These are phyloP conservation scores for Orestias chungarensis DNA, from an alignment of 2,797 vertebrate genomes.

Conservation along the genomic window DNA sequence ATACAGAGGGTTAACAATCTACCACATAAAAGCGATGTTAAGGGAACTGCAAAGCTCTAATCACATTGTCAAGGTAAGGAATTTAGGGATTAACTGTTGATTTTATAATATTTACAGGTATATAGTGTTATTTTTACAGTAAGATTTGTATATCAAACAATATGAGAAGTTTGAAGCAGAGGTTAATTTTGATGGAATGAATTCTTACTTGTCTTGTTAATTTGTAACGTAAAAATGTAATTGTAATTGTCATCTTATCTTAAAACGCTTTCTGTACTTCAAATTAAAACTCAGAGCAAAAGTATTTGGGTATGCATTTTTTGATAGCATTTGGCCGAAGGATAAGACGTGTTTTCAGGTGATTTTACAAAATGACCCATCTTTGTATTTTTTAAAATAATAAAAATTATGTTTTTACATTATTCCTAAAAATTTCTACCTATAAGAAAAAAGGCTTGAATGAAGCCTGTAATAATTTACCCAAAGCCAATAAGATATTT, in stretches of 20 bases:
- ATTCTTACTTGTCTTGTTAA: neutral
- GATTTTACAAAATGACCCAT: neutral
- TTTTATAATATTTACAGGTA: conserved; percentile 36
- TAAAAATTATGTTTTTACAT: neutral
- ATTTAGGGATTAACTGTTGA: conserved; percentile 67
- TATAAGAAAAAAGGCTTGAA: neutral
- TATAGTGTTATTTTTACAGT: conserved; percentile 42
- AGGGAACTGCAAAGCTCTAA: conserved; percentile 62
- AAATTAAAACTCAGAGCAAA: neutral
- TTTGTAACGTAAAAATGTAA: neutral
- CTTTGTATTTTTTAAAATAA: neutral
- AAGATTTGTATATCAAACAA: neutral
- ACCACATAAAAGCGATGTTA: conserved; percentile 64
- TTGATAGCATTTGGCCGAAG: neutral
- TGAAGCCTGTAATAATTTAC: neutral
- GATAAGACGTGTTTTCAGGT: neutral
- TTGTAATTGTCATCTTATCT: neutral
- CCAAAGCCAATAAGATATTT: neutral
- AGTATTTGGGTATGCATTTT: neutral
- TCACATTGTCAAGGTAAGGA: conserved; percentile 54
- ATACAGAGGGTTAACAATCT: conserved; percentile 71
- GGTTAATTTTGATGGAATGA: neutral
- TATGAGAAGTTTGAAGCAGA: neutral
- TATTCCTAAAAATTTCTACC: neutral
- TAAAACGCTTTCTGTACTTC: neutral